phyloP scores from a whole-genome alignment of 2,888 invertebrate species.

The Mystacides longicornis region DNA sequence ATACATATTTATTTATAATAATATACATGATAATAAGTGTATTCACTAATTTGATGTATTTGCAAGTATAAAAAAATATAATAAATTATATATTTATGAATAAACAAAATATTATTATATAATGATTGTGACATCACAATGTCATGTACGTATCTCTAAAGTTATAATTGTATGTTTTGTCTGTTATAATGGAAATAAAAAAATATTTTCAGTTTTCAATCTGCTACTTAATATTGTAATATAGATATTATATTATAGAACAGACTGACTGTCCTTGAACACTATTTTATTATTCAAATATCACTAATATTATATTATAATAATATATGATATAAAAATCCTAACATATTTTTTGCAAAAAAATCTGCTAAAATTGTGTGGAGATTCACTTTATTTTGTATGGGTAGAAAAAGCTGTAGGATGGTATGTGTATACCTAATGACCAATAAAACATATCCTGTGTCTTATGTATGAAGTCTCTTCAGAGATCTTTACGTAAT shows the following conservation, averaged over 20 bases:
- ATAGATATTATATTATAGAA: slow-evolving; percentile 5
- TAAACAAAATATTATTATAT: too few relatives aligned
- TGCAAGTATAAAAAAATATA: too few relatives aligned
- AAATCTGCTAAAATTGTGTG: too few relatives aligned
- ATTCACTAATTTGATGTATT: slow-evolving; percentile 3
- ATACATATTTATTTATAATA: slow-evolving; percentile 8
- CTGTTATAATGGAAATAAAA: background rate
- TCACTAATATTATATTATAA: background rate
- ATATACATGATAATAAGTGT: slow-evolving; percentile 13
- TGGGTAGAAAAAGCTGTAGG: background rate
- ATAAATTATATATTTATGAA: background rate
- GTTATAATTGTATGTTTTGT: too few relatives aligned
- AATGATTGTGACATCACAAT: too few relatives aligned
- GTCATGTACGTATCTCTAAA: too few relatives aligned
- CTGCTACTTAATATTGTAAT: background rate
- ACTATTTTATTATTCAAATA: background rate
- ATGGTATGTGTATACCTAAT: background rate
- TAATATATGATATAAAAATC: background rate
- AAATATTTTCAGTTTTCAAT: background rate
- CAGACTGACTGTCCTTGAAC: slow-evolving; percentile 12
- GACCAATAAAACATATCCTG: slow-evolving; percentile 2
- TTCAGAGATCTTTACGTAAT: too few relatives aligned
- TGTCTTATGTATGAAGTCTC: background rate
- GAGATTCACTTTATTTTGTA: too few relatives aligned
- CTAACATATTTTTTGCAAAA: too few relatives aligned